A percentile compares a stretch with the other conserved stretches of the same genome.
phyloP scores from a whole-genome alignment of 2,888 invertebrate genomes.

The Noctua comes region DNA sequence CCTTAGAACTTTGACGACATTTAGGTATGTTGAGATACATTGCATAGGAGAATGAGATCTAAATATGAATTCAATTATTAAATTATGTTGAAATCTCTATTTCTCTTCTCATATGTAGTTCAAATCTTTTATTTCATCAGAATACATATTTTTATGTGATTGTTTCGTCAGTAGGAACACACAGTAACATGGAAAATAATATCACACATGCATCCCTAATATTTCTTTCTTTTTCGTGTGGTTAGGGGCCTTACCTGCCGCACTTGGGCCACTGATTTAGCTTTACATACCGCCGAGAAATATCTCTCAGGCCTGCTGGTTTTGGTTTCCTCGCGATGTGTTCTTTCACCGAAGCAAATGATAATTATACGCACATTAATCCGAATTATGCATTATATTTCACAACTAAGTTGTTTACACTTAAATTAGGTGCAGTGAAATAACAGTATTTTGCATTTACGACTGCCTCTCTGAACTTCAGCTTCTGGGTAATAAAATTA shows the following conservation, averaged over 20 bases:
- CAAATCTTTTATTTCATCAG: not conserved
- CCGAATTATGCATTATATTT: too few relatives aligned
- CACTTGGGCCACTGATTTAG: too few relatives aligned
- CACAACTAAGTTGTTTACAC: not conserved
- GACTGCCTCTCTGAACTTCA: not conserved
- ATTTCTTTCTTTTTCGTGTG: too few relatives aligned
- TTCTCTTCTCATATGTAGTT: not conserved
- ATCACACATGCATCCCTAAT: not conserved
- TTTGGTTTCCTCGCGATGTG: too few relatives aligned
- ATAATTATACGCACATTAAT: too few relatives aligned
- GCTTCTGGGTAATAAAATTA: not conserved
- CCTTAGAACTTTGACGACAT: constrained; percentile 16
- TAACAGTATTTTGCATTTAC: not conserved
- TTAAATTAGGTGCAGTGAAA: not conserved
- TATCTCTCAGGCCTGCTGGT: too few relatives aligned
- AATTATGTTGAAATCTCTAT: not conserved
- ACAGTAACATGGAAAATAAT: too few relatives aligned
- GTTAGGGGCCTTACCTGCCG: too few relatives aligned
- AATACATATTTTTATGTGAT: not conserved
- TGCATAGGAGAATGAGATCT: not conserved
- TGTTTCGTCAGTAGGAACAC: not conserved
- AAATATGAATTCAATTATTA: not conserved
- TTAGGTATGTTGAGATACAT: not conserved
- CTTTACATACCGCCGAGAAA: too few relatives aligned
- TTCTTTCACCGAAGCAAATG: too few relatives aligned